Evolutionary conservation across 2,888 invertebrate genomes (phyloP).

Genomic region (Himalopsyche tibetana): DNA sequence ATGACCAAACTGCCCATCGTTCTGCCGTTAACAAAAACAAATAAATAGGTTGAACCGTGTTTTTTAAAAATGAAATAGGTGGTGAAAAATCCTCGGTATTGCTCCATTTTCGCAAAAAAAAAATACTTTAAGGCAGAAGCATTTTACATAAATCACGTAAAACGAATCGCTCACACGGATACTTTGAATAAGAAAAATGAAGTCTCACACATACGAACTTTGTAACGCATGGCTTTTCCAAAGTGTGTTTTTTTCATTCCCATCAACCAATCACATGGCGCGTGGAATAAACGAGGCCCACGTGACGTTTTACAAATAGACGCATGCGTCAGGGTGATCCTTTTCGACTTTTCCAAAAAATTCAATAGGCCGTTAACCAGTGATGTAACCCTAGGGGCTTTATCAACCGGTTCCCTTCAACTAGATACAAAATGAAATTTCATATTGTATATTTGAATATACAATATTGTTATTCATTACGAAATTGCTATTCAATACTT

Average conservation of each 20-base stretch:
- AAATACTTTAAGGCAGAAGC: slow-evolving; percentile 13
- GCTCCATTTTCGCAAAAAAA: not conserved
- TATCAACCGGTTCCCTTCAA: too few relatives aligned
- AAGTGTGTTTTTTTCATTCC: slow-evolving; percentile 10
- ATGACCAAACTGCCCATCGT: not conserved
- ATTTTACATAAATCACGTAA: slow-evolving; percentile 34
- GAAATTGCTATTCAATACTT: too few relatives aligned
- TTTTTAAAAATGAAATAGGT: slow-evolving; percentile 3
- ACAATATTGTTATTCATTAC: too few relatives aligned
- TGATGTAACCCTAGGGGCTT: too few relatives aligned
- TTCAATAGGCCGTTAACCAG: not conserved
- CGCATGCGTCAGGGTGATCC: slow-evolving; percentile 45
- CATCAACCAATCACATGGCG: slow-evolving; percentile 16
- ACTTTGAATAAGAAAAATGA: slow-evolving; percentile 31
- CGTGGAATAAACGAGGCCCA: slow-evolving; percentile 45
- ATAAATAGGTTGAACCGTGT: not conserved
- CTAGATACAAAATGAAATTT: too few relatives aligned
- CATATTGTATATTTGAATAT: too few relatives aligned
- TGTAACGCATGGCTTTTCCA: slow-evolving; percentile 10
- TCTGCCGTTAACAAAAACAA: not conserved
- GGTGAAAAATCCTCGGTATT: slow-evolving; percentile 3
- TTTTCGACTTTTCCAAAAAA: slow-evolving; percentile 32
- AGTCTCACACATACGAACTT: not conserved
- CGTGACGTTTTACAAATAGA: slow-evolving; percentile 50
- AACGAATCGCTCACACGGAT: slow-evolving; percentile 30